A percentile compares a stretch with the other conserved stretches of the same genome.
phyloP scores from a whole-genome alignment of 2,888 invertebrate species.

The Bhutanitis thaidina region DNA sequence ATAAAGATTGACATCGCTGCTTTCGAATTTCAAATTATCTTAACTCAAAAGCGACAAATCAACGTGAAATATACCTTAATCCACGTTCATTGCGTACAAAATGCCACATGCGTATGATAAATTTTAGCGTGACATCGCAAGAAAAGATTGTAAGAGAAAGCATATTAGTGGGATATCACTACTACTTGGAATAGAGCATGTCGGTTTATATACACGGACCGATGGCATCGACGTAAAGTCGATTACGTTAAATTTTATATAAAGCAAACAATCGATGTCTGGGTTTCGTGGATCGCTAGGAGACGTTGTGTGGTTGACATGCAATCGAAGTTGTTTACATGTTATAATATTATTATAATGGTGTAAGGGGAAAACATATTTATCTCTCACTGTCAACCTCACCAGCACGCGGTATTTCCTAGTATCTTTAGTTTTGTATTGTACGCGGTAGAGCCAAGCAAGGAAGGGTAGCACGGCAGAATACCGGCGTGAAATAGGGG shows the following conservation, averaged over 20 bases:
- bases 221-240: slow-evolving; percentile 56
- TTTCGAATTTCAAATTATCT: slow-evolving; percentile 69
- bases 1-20: slow-evolving; percentile 76
- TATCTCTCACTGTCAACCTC: too few relatives aligned
- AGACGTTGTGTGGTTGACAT: slow-evolving; percentile 21
- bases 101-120: slow-evolving; percentile 28
- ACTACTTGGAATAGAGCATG: slow-evolving; percentile 65
- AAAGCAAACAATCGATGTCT: slow-evolving; percentile 59
- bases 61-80: slow-evolving; percentile 48
- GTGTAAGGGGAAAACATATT: too few relatives aligned
- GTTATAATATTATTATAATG: too few relatives aligned
- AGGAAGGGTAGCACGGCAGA: too few relatives aligned
- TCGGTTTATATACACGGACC: slow-evolving; percentile 58
- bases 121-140: slow-evolving; percentile 74
- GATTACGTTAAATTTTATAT: slow-evolving; percentile 68
- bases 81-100: slow-evolving; percentile 38
- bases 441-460: too few relatives aligned
- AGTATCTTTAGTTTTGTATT: too few relatives aligned
- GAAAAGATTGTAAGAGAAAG: slow-evolving; percentile 75
- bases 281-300: slow-evolving; percentile 39
- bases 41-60: slow-evolving; percentile 45
- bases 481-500: too few relatives aligned
- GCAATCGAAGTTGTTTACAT: slow-evolving; percentile 9
- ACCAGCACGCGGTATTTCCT: too few relatives aligned
- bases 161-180: slow-evolving; percentile 76